Evolutionary conservation across 2,113 vertebrate species (phyloP).

Genomic region (Cyprinodon variegatus): DNA sequence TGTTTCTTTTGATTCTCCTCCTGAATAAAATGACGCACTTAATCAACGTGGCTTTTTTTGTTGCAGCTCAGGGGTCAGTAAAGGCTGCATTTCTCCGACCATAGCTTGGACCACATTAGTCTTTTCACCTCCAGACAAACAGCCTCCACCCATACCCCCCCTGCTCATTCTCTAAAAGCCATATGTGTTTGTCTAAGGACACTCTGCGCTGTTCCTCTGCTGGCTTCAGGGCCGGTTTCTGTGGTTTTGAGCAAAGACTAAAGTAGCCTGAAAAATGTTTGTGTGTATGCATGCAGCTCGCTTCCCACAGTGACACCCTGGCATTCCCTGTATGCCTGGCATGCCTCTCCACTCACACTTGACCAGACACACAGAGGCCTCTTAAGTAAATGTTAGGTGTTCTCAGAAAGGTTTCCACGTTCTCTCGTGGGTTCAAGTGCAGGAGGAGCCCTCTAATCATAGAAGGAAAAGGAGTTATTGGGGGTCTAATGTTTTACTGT

Average conservation of each 20-base stretch:
- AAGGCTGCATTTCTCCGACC: conserved; percentile 62
- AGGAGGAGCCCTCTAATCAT: not conserved
- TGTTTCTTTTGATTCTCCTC: conserved; percentile 75
- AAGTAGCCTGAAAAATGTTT: conserved; percentile 32
- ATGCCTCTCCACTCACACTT: conserved; percentile 65
- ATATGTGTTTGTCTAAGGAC: conserved; percentile 71
- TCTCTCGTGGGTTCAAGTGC: conserved; percentile 8
- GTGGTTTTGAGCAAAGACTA: conserved; percentile 34
- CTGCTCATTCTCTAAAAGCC: conserved; percentile 42
- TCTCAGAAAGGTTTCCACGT: conserved; percentile 37
- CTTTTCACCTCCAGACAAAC: conserved; percentile 61
- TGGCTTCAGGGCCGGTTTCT: conserved; percentile 62
- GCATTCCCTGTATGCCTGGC: conserved; percentile 61
- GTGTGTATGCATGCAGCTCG: conserved; percentile 9
- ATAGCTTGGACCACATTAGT: conserved; percentile 52
- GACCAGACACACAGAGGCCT: conserved; percentile 49
- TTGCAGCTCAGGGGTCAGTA: conserved; percentile 65
- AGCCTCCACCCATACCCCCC: conserved; percentile 37
- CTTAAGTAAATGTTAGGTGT: conserved; percentile 55
- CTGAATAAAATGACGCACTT: conserved; percentile 75
- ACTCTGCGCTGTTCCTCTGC: conserved; percentile 58
- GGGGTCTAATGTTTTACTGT: not conserved
- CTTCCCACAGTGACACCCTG: conserved; percentile 64
- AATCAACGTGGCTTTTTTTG: conserved; percentile 72
- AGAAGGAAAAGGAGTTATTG: not conserved